Evolutionary conservation across 2,797 vertebrate genomes (phyloP).

Genomic region (Poecilia picta): DNA sequence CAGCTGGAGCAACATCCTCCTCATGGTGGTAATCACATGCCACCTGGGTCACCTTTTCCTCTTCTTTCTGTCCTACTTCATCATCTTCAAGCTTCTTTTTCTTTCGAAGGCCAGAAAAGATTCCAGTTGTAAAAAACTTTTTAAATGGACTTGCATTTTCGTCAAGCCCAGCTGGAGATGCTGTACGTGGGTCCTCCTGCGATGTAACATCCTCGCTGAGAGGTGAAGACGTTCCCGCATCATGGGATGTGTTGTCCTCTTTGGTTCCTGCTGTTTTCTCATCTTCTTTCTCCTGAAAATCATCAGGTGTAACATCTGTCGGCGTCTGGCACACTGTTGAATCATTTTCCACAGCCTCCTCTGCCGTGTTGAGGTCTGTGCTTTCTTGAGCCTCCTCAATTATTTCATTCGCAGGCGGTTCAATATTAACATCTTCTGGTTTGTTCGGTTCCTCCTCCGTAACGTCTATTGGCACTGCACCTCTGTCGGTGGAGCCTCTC

Average conservation of each 20-base stretch:
- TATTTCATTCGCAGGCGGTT: slow-evolving; percentile 35
- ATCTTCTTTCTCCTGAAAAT: slow-evolving; percentile 39
- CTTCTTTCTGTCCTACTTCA: slow-evolving; percentile 55
- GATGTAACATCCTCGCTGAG: slow-evolving; percentile 46
- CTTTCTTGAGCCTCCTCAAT: slow-evolving; percentile 51
- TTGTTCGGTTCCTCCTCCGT: slow-evolving; percentile 64
- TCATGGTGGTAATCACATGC: slow-evolving; percentile 28
- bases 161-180: slow-evolving; percentile 64
- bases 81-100: slow-evolving; percentile 85
- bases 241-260: slow-evolving; percentile 40
- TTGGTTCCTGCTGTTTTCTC: slow-evolving; percentile 50
- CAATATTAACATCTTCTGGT: slow-evolving; percentile 30
- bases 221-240: slow-evolving; percentile 49
- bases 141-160: slow-evolving; percentile 84
- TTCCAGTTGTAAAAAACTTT: slow-evolving; percentile 90
- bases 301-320: slow-evolving; percentile 52
- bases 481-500: slow-evolving; percentile 84
- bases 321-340: slow-evolving; percentile 56
- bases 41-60: slow-evolving; percentile 38
- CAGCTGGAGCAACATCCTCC: slow-evolving; percentile 41
- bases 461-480: slow-evolving; percentile 73
- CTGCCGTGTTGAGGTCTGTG: slow-evolving; percentile 51
- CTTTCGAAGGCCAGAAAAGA: slow-evolving; percentile 87
- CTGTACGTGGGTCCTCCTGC: slow-evolving; percentile 55
- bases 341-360: slow-evolving; percentile 64